Evolutionary conservation across 2,113 vertebrate genomes (phyloP), one percentile per base, ranked within the genome.

Genomic region (Monopterus albus): DNA sequence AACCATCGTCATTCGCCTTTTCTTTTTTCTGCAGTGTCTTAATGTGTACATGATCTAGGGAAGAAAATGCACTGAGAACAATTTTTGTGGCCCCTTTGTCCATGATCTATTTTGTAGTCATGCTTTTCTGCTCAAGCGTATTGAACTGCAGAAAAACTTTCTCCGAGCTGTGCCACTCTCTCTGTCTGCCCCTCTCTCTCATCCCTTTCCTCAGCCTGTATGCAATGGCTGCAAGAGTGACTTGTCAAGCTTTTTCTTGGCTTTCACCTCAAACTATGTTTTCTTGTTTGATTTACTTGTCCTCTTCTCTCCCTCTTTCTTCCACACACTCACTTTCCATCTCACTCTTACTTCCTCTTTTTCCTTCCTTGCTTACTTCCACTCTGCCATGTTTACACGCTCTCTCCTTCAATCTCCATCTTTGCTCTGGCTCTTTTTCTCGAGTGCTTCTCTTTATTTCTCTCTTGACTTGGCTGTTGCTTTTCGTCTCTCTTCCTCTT

Each of bases 281-380:
- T 94, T 94, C 94, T 94, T 93, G 94, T 94, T 96, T 96, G 95
- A 97, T 95, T 94, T 95, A 94, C 94, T 91, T 95, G 90, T 92
- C 89, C 92, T 94, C 93, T 83, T 95, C 95, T 94, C 94, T 95
- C 89, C 87, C 72, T 79, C 86, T 87, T 79, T 81, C 89, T 75
- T 86, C 85, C 88, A 88, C 89, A 89, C 87, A 87, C 86, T 85
- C 76, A 68, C 84, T 77, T 68, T 83, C 81, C 82, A 68, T 87
- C 80, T 81, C 25, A 68, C 64, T 81, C 29, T 84, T 47, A 74
- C 38, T 70, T 46, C 31, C 40, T 29, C 33, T 47, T 39, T 51
- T 23, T 56, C 65, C n/a, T 58, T 45, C 64, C 74, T 78, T 18
- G 36, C 79, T 85, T 68, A 76, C 87, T 68, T 79, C 72, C 88